Conservation (phyloP, 2,888 invertebrate species). For the Serripes groenlandicus region DNA sequence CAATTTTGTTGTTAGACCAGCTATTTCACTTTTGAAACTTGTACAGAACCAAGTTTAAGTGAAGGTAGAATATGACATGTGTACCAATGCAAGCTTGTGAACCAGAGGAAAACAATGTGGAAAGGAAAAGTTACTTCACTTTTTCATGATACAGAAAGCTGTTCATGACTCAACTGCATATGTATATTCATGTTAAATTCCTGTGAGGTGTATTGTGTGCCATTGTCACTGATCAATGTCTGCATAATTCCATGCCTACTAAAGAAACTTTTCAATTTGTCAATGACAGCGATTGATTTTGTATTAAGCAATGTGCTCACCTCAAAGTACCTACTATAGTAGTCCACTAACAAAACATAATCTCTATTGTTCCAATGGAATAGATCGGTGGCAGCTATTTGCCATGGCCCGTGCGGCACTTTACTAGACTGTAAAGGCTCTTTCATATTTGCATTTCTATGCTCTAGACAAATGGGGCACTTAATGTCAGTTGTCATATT, state of each 20-base stretch:
- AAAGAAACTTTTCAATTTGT: slow-evolving; percentile 50
- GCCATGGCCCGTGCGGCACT: slow-evolving; percentile 60
- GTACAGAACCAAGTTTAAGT: no score
- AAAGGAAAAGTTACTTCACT: no score
- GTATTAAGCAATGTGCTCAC: slow-evolving; percentile 20
- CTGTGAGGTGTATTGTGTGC: slow-evolving; percentile 42
- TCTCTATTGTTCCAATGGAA: slow-evolving; percentile 53
- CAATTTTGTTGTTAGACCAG: no score
- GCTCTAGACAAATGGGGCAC: slow-evolving; percentile 50
- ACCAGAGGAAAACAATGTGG: no score
- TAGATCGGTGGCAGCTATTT: slow-evolving; percentile 58
- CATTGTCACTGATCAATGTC: slow-evolving; percentile 54
- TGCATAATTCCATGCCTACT: slow-evolving; percentile 36
- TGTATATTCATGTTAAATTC: no score
- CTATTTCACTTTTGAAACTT: no score
- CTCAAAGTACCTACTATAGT: slow-evolving; percentile 42
- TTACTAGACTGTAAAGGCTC: slow-evolving; percentile 42
- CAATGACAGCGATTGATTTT: slow-evolving; percentile 38
- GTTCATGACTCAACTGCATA: no score
- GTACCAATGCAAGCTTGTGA: no score
- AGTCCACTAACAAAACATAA: slow-evolving; percentile 56
- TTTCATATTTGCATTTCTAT: slow-evolving; percentile 50
- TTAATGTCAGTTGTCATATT: slow-evolving; percentile 35
- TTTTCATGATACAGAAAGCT: no score
- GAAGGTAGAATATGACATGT: no score